Base-by-base conservation (phyloP, 2,797 vertebrate genomes). In the Acipenser ruthenus region DNA sequence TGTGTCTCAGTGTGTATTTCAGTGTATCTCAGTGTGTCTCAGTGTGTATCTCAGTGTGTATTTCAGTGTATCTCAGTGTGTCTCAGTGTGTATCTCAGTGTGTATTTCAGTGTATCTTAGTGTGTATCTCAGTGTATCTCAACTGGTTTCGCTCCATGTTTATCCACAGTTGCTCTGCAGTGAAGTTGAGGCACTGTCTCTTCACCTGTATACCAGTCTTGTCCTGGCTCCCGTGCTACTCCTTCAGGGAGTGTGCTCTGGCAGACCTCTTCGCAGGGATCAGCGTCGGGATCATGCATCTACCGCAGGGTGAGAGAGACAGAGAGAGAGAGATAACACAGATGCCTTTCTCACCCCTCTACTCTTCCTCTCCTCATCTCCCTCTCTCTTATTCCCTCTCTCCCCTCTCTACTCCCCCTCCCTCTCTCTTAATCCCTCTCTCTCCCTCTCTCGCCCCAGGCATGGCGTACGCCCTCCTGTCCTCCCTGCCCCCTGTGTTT, bases 271-370 rank as follows among this genome's bases (percentile, higher is more conserved):
- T 90, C 51, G 92, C 96, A 0, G 97, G 97, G 64, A 90, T 99
- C 75, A 99, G 95, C 48, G 95, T 98, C 74, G 97, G 94, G 65
- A 97, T 99, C 76, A 95, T 99, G 92, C 95, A 99, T 75, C 87
- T 99, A 63, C 97, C 97, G 68, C 97, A 99, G 82, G 94, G 97
- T 98, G 82, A 82, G 83, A n/a, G 2, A 53, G 37, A 56, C n/a
- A 66, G 56, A 56, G 4, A 18, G 23, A 18, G 23, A 60, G 1
- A 15, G 56, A 13, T 8, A 50, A 15, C 10, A 15, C 15, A 49
- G 9, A 11, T 18, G 12, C 12, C 52, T 53, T 11, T 12, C 8
- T 62, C 23, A 23, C 23, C 23, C 23, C 23, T 37, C 23, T 37
- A 37, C 23, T 37, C 49, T 10, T 4, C 63, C 11, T 50, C 37